Base-by-base conservation (phyloP, 2,113 vertebrate species). In the Meriones unguiculatus region DNA sequence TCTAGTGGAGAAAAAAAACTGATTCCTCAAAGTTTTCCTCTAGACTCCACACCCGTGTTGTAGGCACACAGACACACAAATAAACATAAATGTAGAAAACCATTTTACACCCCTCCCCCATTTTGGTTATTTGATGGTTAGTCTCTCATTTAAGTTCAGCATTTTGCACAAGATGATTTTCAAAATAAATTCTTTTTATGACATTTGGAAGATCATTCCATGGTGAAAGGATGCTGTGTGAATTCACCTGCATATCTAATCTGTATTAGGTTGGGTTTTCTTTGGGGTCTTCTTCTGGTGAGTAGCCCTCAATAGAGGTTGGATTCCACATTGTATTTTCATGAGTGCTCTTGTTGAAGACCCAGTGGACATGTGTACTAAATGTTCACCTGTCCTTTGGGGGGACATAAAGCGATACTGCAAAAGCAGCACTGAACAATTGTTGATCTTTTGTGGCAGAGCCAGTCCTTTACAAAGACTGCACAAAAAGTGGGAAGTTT, bases 271-370 rank as follows among this genome's bases (percentile, higher is more conserved):
- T n/a, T 82, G 38, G 22, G 32, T n/a, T 95, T 91, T 90, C 69
- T 88, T 88, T 77, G 28, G 52, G 2, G 2, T 92, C 95, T 95
- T 90, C 85, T 96, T 95, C 62, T 86, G 70, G 14, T 72, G 18
- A 94, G 14, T 28, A 90, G 41, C 3, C 13, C 12, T 13, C 18
- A 70, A 1, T 59, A 70, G 32, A 92, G 70, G 72, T 93, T 67
- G 12, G 25, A 50, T 75, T 96, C 88, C 24, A 30, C 82, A 64
- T 82, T 89, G 69, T 81, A 82, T 54, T 32, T 93, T 50, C 41
- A 65, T 38, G 22, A 62, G 57, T 62, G 30, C 46, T 92, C 14
- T 90, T 86, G 28, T 80, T 52, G 87, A 59, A 91, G 84, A 80
- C 70, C 90, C 62, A 89, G 38, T 85, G 28, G 46, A 57, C 15